Percentiles rank a stretch among this genome's conserved stretches.
phyloP scores from a whole-genome alignment of 2,888 invertebrate species.

The Aspidiotus rigidus region DNA sequence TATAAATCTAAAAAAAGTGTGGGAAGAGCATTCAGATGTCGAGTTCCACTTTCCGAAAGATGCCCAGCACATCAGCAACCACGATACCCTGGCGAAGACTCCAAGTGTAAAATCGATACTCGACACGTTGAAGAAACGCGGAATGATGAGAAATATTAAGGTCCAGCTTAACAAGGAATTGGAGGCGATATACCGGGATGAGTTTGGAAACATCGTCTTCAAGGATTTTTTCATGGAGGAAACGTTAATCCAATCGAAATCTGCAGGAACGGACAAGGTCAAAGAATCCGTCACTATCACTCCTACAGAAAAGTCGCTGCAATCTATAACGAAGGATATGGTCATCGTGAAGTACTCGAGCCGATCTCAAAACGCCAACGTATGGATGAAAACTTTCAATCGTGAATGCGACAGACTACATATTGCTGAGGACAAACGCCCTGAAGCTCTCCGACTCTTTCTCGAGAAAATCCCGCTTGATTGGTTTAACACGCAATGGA shows the following conservation, averaged over 20 bases:
- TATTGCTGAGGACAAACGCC: background rate
- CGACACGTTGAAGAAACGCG: too few relatives aligned
- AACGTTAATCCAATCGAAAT: background rate
- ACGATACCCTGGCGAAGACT: too few relatives aligned
- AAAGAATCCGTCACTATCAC: too few relatives aligned
- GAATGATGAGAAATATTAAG: too few relatives aligned
- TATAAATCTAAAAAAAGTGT: too few relatives aligned
- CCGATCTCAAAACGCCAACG: conserved; percentile 5
- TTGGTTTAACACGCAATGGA: too few relatives aligned
- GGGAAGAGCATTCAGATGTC: too few relatives aligned
- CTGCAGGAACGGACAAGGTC: background rate
- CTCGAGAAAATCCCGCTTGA: conserved; percentile 15
- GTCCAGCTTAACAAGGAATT: too few relatives aligned
- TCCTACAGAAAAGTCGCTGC: background rate
- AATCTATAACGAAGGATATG: conserved; percentile 14
- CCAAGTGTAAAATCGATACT: too few relatives aligned
- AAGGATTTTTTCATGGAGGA: conserved; percentile 11
- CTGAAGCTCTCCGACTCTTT: conserved; percentile 5
- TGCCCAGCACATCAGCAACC: too few relatives aligned
- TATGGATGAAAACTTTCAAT: conserved; percentile 18
- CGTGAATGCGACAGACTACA: conserved; percentile 5
- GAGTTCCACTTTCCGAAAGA: too few relatives aligned
- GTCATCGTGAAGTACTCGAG: background rate
- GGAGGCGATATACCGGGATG: conserved; percentile 11
- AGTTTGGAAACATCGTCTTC: conserved; percentile 9